Base-by-base conservation (phyloP, 1,140 invertebrate genomes). In the Tetragnatha versicolor region DNA sequence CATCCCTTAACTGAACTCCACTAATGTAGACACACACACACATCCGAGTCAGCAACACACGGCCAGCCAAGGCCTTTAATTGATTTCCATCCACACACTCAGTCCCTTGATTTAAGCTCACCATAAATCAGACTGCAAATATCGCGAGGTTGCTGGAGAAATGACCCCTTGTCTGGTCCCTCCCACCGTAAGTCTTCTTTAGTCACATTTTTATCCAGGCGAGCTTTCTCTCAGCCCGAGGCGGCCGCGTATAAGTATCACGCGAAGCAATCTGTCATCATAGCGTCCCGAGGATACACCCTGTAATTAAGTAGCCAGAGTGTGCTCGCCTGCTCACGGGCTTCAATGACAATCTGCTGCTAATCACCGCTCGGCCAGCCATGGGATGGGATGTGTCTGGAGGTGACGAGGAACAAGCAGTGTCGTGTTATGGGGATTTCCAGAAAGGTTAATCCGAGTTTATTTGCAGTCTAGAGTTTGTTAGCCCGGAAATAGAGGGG, bases 191-290 rank as follows among this genome's bases (percentile, higher is more conserved):
- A 73, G 70, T 73, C 70, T 73, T 73, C 55, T 73, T 73, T 61
- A 73, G 70, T 47, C 70, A 73, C 70, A 61, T 73, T 58, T 58
- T 61, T 73, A 73, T 58, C 51, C 70, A 73, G 47, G 22, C 55
- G 6, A 47, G 70, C 70, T 73, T 73, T 73, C 70, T 73, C 55
- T 73, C 61, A 20, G 20, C 70, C 70, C 25, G 14, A 10, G 42
- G 70, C 70, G 53, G 55, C 53, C 60, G 70, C 70, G 31, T 73
- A 73, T 73, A 73, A 55, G 70, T 73, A 73, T 73, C 70, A 73
- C 70, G 70, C 70, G 61, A 73, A 61, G 70, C 70, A 73, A 73
- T 73, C 70, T 73, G 70, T 73, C 70, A 73, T 73, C 70, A 73
- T 73, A 73, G 70, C 70, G 70, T 73, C 70, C 70, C 49, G 27